A percentile compares a stretch with the other conserved stretches of the same genome.
Evolutionary conservation across 2,797 vertebrate species (phyloP).

Genomic region (Toxotes lorentzi): DNA sequence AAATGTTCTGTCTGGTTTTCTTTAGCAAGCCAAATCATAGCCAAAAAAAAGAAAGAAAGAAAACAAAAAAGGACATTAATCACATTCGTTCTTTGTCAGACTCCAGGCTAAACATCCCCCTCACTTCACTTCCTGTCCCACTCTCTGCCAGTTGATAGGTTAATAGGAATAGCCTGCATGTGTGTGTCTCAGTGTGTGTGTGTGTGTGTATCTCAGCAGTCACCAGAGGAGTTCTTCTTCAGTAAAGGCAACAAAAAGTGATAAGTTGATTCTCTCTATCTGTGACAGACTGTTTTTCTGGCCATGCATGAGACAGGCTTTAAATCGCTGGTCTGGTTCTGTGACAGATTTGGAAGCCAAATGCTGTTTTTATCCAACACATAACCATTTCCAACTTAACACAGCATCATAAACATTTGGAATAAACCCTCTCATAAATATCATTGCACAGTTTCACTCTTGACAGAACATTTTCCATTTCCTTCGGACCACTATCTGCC

Average conservation of each 20-base stretch:
- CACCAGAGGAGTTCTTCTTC: slow-evolving; percentile 21
- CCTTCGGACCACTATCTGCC: not conserved
- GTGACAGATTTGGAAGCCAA: slow-evolving; percentile 46
- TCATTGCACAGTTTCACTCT: slow-evolving; percentile 5
- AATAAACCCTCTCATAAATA: slow-evolving; percentile 6
- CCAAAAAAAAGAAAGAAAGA: slow-evolving; percentile 10
- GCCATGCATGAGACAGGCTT: slow-evolving; percentile 29
- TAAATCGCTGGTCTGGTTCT: slow-evolving; percentile 36
- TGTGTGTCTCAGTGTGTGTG: slow-evolving; percentile 8
- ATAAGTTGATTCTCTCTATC: slow-evolving; percentile 47
- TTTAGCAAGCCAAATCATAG: slow-evolving; percentile 49
- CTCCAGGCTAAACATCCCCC: slow-evolving; percentile 46
- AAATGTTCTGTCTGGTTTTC: slow-evolving; percentile 51
- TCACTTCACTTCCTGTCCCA: slow-evolving; percentile 55
- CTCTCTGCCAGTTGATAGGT: slow-evolving; percentile 33
- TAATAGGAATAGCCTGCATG: slow-evolving; percentile 27
- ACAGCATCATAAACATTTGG: slow-evolving; percentile 5
- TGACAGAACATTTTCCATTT: too few species aligned
- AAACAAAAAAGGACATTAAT: slow-evolving; percentile 68
- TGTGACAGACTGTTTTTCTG: slow-evolving; percentile 32
- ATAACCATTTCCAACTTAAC: slow-evolving; percentile 30
- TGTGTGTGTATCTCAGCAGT: slow-evolving; percentile 17
- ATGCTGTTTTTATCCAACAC: slow-evolving; percentile 40
- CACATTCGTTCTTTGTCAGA: slow-evolving; percentile 51
- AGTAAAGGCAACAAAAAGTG: slow-evolving; percentile 20